Base-by-base conservation (phyloP, 2,113 vertebrate species). In the Strix aluco region DNA sequence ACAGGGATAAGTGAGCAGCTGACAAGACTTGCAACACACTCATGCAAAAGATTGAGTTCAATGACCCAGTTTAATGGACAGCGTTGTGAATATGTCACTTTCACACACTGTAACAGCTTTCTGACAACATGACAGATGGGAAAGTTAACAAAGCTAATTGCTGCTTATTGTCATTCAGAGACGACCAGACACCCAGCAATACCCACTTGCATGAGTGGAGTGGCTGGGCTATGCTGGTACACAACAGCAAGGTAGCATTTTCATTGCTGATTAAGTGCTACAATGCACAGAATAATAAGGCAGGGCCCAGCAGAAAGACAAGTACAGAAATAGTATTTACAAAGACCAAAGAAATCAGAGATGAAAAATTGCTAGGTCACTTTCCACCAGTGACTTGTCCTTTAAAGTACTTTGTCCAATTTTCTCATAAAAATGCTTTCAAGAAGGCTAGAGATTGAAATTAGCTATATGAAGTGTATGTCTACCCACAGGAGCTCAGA, bases 121-220 rank as follows among this genome's bases (percentile, higher is more conserved):
- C 42, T 86, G 72, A 78, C 42, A 36, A 2, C 0, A 1, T 70
- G 91, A 46, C 55, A 59, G 67, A 80, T 44, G 73, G 47, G 44
- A 54, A 79, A 84, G 40, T 67, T 74, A 94, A 59, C 32, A 38
- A n/a, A 92, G 73, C 38, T 78, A 47, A 49, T 36, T 16, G 46
- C 49, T 73, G 81, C 49, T 47, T 34, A 18, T 21, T 90, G 66
- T 29, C 29, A 55, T 67, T 67, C 89, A 84, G 40, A 61, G 70
- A 51, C 1, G 3, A 22, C 10, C 67, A 73, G 84, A 38, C 61
- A 58, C n/a, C 0, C 1, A 1, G 3, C 8, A 52, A 40, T 22
- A 79, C 6, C 61, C 65, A 27, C 38, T 58, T 13, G 57, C 13
- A 8, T 0, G 55, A 71, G 22, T 10, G 63, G 42, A 69, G 32